Base-by-base conservation (phyloP, 2,797 vertebrate genomes). In the Gymnoscopelus microlampas region DNA sequence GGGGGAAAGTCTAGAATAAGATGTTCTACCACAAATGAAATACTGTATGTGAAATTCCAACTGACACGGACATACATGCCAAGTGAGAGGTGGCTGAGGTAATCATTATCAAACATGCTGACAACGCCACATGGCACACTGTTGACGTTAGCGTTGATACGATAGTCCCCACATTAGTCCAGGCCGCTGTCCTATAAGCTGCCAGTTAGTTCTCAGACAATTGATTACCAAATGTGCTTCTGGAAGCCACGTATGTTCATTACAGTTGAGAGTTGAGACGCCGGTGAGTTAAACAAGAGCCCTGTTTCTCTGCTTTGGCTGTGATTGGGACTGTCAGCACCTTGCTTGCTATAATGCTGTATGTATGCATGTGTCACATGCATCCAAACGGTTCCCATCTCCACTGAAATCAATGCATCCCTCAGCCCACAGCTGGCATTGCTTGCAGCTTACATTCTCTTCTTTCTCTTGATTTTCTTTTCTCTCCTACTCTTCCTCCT, bases 371-470 rank as follows among this genome's bases (percentile, higher is more conserved):
- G 79, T 71, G 79, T 86, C 88, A 82, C 48, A 50, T 32, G 56
- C 62, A 54, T 72, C 77, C 53, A 5, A 74, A 73, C 11, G 70
- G 74, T 76, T 84, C 82, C 81, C 89, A 91, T 90, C 87, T 88
- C 85, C 90, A 83, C 87, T 86, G 87, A 87, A 83, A 88, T 92
- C 90, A 86, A 88, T 91, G 84, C 90, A 82, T 84, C 88, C 85
- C 89, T 39, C 39, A 39, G 79, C 84, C 74, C 74, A 84, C 81
- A 63, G 87, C 89, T 84, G 87, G 83, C 90, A 89, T 91, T 82
- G 87, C 91, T 88, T 93, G 89, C 92, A 93, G 93, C 80, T 89
- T 78, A 89, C 91, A 91, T 89, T 44, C 83, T 89, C 85, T 87
- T 92, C 86, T 92, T 87, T 82, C 59, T 76, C 87, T 83, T 88